Evolutionary conservation across 1,140 invertebrate species (phyloP).

Genomic region (Nymphalis io): DNA sequence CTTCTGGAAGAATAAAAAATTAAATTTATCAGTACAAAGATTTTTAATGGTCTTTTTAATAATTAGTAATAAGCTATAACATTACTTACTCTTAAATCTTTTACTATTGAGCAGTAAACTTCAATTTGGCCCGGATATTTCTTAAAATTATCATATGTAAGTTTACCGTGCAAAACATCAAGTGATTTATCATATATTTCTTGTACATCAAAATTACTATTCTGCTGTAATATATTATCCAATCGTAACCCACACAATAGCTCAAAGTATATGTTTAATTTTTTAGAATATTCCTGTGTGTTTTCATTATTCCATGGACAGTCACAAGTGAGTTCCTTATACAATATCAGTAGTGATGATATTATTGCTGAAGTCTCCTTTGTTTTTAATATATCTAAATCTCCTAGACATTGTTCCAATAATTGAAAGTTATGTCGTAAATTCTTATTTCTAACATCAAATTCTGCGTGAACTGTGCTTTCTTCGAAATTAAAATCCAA

Average conservation of each 20-base stretch:
- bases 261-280: conserved; percentile 53
- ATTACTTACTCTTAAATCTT: conserved; percentile 51
- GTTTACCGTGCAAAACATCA: conserved; percentile 53
- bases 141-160: conserved; percentile 57
- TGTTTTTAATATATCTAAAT: conserved; percentile 41
- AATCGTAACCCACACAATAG: conserved; percentile 43
- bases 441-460: conserved; percentile 49
- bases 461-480: conserved; percentile 50
- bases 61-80: not conserved
- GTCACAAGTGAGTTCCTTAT: conserved; percentile 51
- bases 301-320: conserved; percentile 50
- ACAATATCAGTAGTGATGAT: conserved; percentile 52
- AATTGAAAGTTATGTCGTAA: conserved; percentile 48
- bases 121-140: conserved; percentile 62
- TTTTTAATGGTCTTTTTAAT: not conserved
- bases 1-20: conserved; percentile 46
- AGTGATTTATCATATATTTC: conserved; percentile 58
- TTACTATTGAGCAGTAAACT: conserved; percentile 53
- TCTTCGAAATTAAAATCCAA: conserved; percentile 55
- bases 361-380: conserved; percentile 36
- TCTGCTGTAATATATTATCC: conserved; percentile 45
- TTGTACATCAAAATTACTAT: conserved; percentile 48
- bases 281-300: conserved; percentile 44
- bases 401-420: conserved; percentile 44
- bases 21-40: not conserved